These are phyloP conservation scores for Luperina nickerlii DNA, from an alignment of 2,888 invertebrate genomes.

Conservation along the genomic window DNA sequence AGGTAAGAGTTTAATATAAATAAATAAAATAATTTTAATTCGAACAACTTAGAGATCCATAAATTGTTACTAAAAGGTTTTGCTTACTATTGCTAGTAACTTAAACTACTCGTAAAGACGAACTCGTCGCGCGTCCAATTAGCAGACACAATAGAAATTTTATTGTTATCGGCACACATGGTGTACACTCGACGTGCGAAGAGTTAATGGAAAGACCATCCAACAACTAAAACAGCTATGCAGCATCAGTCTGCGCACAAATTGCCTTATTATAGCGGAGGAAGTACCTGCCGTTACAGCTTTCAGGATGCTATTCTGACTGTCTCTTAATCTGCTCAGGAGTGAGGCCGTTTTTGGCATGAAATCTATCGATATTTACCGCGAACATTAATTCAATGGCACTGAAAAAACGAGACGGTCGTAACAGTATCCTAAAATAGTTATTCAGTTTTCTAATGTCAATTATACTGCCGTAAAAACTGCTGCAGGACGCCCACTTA, in stretches of 20 bases:
- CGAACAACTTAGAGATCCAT: not conserved
- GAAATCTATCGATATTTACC: not conserved
- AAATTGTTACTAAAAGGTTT: not conserved
- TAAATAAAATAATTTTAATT: not conserved
- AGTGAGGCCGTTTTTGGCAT: not conserved
- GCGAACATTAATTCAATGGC: not conserved
- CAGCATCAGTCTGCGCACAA: not conserved
- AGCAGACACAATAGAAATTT: too few species aligned
- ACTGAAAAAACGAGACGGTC: not conserved
- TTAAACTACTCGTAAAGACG: not conserved
- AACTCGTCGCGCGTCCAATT: too few species aligned
- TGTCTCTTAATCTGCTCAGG: not conserved
- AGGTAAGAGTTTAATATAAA: not conserved
- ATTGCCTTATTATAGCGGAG: not conserved
- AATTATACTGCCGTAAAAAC: not conserved
- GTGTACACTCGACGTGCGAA: too few species aligned
- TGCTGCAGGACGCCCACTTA: not conserved
- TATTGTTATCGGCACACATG: too few species aligned
- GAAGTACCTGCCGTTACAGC: not conserved
- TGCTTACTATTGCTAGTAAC: not conserved
- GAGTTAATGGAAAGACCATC: not conserved
- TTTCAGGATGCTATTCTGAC: not conserved
- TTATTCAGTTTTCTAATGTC: slow-evolving; percentile 17
- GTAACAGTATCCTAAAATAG: not conserved
- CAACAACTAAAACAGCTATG: not conserved